phyloP scores from a whole-genome alignment of 2,888 invertebrate genomes.

The Pyralis farinalis region DNA sequence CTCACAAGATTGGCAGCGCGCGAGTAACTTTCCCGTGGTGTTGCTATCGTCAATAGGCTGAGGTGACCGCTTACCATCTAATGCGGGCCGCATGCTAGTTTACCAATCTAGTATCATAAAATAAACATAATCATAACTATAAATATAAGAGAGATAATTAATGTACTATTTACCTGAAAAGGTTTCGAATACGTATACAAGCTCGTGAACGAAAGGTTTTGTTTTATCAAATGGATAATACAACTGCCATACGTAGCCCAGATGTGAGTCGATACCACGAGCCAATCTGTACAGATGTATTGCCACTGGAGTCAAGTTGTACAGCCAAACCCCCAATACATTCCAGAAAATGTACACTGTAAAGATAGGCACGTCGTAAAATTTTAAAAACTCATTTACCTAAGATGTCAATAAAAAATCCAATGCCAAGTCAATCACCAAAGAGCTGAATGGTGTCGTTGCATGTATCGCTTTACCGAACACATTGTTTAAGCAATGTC shows the following conservation, averaged over 20 bases:
- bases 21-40: too few species aligned
- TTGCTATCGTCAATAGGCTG: too few species aligned
- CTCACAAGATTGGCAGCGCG: background rate
- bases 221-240: conserved; percentile 64
- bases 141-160: conserved; percentile 8
- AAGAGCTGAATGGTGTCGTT: too few species aligned
- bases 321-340: conserved; percentile 48
- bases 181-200: conserved; percentile 50
- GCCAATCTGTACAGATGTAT: conserved; percentile 40
- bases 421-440: too few species aligned
- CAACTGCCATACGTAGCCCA: conserved; percentile 55
- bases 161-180: conserved; percentile 40
- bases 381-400: too few species aligned
- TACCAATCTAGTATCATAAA: too few species aligned
- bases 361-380: too few species aligned
- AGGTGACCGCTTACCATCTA: too few species aligned
- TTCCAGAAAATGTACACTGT: conserved; percentile 60
- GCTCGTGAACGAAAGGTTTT: conserved; percentile 42
- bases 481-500: too few species aligned
- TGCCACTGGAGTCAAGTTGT: conserved; percentile 50
- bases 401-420: too few species aligned
- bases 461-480: too few species aligned
- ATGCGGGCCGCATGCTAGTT: too few species aligned
- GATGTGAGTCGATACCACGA: conserved; percentile 35
- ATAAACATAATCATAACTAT: background rate